Conservation (phyloP, 2,888 invertebrate genomes). For the Kuschelorhynchus macadamiae region DNA sequence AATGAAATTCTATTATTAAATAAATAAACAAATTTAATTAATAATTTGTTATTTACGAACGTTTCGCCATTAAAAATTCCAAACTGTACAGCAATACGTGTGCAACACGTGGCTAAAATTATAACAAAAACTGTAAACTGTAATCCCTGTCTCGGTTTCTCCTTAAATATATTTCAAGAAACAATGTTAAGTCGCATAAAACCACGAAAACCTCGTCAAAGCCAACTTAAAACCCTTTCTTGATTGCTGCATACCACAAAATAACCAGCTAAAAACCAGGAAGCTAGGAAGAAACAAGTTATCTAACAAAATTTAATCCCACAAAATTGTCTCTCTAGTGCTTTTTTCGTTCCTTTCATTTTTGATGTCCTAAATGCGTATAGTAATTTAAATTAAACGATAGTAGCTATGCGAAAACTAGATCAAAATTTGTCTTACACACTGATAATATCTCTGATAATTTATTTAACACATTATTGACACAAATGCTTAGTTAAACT, state of each 20-base stretch:
- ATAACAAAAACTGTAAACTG: too few relatives aligned
- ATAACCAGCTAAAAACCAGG: constrained; percentile 40
- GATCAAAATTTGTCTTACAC: background rate
- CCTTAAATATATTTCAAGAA: constrained; percentile 30
- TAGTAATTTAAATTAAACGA: constrained; percentile 37
- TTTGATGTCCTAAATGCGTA: constrained; percentile 23
- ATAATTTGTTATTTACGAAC: too few relatives aligned
- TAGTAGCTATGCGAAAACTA: constrained; percentile 22
- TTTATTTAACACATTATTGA: too few relatives aligned
- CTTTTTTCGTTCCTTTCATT: constrained; percentile 29
- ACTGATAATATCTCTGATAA: too few relatives aligned
- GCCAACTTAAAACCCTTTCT: constrained; percentile 36
- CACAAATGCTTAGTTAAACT: too few relatives aligned
- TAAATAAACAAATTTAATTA: too few relatives aligned
- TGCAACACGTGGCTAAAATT: too few relatives aligned
- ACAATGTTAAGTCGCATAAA: constrained; percentile 33
- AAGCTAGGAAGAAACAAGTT: constrained; percentile 35
- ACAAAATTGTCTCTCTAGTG: constrained; percentile 28
- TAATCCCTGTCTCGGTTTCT: constrained; percentile 14
- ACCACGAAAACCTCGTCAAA: constrained; percentile 38
- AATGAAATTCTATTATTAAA: too few relatives aligned
- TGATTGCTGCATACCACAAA: constrained; percentile 44
- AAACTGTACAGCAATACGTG: too few relatives aligned
- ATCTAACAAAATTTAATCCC: constrained; percentile 40
- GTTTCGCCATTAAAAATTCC: too few relatives aligned